Percentiles rank a stretch among this genome's conserved stretches.
Evolutionary conservation across 2,113 vertebrate species (phyloP).

Genomic region (Calyptomena viridis): DNA sequence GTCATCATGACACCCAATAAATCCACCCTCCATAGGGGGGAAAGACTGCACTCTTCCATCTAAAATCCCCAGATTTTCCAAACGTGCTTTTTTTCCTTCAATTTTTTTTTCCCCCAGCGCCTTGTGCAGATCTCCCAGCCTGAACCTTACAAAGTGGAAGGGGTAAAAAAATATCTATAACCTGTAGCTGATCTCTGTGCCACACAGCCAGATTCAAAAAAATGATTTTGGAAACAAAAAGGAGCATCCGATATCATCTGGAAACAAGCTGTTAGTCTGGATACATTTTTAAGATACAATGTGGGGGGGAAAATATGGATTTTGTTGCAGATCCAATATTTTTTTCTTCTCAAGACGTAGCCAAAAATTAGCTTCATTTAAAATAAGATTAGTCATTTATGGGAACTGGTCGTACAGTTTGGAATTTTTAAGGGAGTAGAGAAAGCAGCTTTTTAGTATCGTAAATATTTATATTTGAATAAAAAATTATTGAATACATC

Average conservation of each 20-base stretch:
- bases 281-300: conserved; percentile 47
- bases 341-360: conserved; percentile 34
- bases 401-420: conserved; percentile 35
- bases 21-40: conserved; percentile 55
- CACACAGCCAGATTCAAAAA: neutral
- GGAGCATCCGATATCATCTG: conserved; percentile 55
- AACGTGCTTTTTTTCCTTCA: accelerated
- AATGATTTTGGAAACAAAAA: neutral
- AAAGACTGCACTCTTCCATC: neutral
- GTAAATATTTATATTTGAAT: conserved; percentile 61
- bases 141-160: neutral
- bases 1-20: conserved; percentile 68
- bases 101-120: neutral
- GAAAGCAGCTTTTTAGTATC: conserved; percentile 29
- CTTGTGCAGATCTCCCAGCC: neutral
- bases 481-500: neutral
- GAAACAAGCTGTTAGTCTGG: conserved; percentile 62
- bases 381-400: conserved; percentile 63
- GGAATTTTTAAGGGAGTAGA: conserved; percentile 43
- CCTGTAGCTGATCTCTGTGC: accelerated
- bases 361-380: conserved; percentile 65
- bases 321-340: conserved; percentile 43
- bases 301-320: conserved; percentile 30
- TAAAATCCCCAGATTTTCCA: neutral
- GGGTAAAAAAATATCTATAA: neutral